These are phyloP conservation scores for Quiscalus mexicanus DNA, from an alignment of 2,113 vertebrate genomes.

Conservation along the genomic window DNA sequence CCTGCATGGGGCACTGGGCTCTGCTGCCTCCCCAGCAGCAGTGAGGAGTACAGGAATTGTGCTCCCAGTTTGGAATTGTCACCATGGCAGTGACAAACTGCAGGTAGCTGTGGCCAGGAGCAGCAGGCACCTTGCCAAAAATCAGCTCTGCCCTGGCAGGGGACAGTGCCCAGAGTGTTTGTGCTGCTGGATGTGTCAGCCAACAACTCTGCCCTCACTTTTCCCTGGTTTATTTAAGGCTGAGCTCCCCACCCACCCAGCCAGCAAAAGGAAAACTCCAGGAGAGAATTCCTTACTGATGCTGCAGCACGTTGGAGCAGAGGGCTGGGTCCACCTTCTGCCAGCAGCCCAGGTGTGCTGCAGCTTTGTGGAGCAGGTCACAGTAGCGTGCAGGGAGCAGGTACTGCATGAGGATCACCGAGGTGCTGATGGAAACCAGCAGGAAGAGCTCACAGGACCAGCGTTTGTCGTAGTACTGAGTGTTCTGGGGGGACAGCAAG, in stretches of 20 bases:
- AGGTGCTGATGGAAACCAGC: slow-evolving; percentile 94
- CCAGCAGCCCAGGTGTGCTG: slow-evolving; percentile 97
- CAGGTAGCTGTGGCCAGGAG: neutral
- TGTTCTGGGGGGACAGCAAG: slow-evolving; percentile 79
- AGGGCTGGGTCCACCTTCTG: slow-evolving; percentile 96
- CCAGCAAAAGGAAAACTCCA: neutral
- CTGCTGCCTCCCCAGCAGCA: neutral
- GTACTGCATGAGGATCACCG: slow-evolving; percentile 94
- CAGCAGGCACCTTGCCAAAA: neutral
- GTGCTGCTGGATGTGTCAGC: neutral
- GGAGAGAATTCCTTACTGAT: slow-evolving; percentile 82
- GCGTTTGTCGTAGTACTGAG: slow-evolving; percentile 96
- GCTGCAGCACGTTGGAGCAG: slow-evolving; percentile 97
- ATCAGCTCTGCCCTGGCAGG: neutral
- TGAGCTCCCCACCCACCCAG: neutral
- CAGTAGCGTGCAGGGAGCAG: slow-evolving; percentile 94
- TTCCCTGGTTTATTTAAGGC: rapidly evolving
- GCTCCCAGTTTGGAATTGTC: neutral
- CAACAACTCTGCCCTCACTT: neutral
- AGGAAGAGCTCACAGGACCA: slow-evolving; percentile 99
- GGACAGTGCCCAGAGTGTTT: neutral
- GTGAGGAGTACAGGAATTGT: rapidly evolving
- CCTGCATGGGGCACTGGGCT: slow-evolving; percentile 61
- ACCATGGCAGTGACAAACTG: rapidly evolving
- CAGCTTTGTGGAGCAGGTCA: slow-evolving; percentile 95